Evolutionary conservation across 2,797 vertebrate genomes (phyloP), one percentile per base, ranked within the genome.

Genomic region (Telmatherina bonti): DNA sequence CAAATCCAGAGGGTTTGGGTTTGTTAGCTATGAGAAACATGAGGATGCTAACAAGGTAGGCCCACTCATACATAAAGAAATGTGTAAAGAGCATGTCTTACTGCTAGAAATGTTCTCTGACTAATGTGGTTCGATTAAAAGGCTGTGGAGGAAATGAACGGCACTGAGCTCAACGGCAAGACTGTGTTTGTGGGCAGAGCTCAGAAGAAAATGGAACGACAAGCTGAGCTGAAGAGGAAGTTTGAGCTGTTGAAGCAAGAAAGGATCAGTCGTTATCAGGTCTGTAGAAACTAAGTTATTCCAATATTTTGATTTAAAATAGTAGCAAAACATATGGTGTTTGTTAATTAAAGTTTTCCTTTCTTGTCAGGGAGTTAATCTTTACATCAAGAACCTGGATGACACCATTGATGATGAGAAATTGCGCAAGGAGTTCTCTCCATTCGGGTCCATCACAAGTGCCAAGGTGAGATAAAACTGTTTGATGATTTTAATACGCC

Each of bases 381-480:
- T 99, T 24, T 99, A 99, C 91, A 99, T 99, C 86, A 99, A 99
- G 91, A 99, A 99, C 88, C 88, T 99, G 70, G 98, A 99, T 85
- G 98, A 99, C 93, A 99, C 97, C 70, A 99, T 99, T 49, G 98
- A 99, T 36, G 98, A 99, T 74, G 98, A 99, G 89, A 99, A 99
- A 87, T 93, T 99, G 85, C 95, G 98, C 54, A 99, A 99, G 85
- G 98, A 99, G 82, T 99, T 99, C 92, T 95, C 97, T 78, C 98
- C 98, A 20, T 99, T 99, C 55, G 98, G 98, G 11, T 98, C 97
- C 60, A 99, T 99, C 76, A 99, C 98, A 1, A 99, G 98, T 75
- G 96, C 98, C 55, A 99, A 99, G 96, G 98, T 95, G 67, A 91
- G 89, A 69, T 7, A 10, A 4, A 61, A 58, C 22, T 49, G 5